Evolutionary conservation across 2,888 invertebrate species (phyloP), one percentile per base, ranked within the genome.

Genomic region (Cepaea hortensis): DNA sequence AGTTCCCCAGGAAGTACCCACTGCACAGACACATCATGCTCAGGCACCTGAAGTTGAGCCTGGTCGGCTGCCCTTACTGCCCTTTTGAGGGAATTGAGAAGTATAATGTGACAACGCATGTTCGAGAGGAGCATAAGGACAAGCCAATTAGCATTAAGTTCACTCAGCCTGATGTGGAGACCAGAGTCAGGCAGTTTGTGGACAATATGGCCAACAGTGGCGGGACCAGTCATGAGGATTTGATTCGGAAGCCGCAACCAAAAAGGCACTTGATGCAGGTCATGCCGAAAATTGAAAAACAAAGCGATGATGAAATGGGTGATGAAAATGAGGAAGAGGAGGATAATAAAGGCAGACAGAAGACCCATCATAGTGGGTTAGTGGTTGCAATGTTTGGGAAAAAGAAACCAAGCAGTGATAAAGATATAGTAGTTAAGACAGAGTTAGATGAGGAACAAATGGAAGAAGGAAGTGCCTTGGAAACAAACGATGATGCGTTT

Each of bases 371-470:
- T 23, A 61, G 72, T 62, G 85, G 87, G 1, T 61, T 90, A 73
- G 88, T 90, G 20, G 90, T 90, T 23, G 89, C 90, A 46, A 88
- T 89, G 90, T 90, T 90, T 80, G 87, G 88, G 4, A 86, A 85
- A 70, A 89, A 88, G 79, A 85, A 81, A 68, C 61, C 77, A 61
- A 23, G 15, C 13, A 18, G 0, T 68, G 84, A 79, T 46, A 55
- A 55, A 55, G 87, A 84, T 50, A n/a, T 87, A 15, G 73, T 80
- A 46, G 85, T 87, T 9, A 87, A 87, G 62, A 85, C 86, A 23
- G 87, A 86, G 61, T 11, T 87, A n/a, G 68, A 80, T 23, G 87
- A 87, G 50, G 85, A 85, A 15, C 70, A 83, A 13, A 48, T 15
- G 46, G 82, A 85, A n/a, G 86, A 86, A 7, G 83, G 82, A 15